These are phyloP conservation scores for Calidris pugnax DNA, from an alignment of 2,113 vertebrate species.

Conservation along the genomic window DNA sequence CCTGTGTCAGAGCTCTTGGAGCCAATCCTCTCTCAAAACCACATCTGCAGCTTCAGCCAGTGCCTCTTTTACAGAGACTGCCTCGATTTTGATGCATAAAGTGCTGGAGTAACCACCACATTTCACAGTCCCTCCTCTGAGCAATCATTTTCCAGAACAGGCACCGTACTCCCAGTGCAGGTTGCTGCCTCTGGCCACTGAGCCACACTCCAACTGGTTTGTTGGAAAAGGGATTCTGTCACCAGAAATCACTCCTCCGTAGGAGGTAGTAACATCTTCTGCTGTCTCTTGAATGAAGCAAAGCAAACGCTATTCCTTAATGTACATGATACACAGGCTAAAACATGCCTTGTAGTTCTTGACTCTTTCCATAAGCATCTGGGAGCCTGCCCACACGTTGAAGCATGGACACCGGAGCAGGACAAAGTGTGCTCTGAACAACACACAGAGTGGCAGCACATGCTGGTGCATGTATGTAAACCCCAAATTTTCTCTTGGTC, in stretches of 20 bases:
- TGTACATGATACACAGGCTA: rapidly evolving
- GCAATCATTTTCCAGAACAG: background rate
- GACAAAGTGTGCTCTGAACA: background rate
- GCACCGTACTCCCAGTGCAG: background rate
- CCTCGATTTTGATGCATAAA: background rate
- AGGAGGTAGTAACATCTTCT: background rate
- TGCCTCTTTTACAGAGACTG: background rate
- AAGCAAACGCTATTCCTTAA: background rate
- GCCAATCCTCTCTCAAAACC: background rate
- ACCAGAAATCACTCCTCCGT: background rate
- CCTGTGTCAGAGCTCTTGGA: background rate
- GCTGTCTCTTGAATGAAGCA: background rate
- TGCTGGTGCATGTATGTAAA: background rate
- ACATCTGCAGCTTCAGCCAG: background rate
- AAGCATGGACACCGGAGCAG: rapidly evolving
- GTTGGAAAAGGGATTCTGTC: background rate
- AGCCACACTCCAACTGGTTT: background rate
- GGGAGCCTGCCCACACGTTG: background rate
- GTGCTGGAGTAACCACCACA: background rate
- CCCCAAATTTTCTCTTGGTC: background rate
- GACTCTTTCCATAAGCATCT: rapidly evolving
- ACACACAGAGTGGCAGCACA: rapidly evolving
- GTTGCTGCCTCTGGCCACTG: background rate
- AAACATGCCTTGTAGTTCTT: background rate
- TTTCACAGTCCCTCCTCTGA: background rate